Conservation (phyloP, 2,113 vertebrate genomes). For the Gymnarchus niloticus region DNA sequence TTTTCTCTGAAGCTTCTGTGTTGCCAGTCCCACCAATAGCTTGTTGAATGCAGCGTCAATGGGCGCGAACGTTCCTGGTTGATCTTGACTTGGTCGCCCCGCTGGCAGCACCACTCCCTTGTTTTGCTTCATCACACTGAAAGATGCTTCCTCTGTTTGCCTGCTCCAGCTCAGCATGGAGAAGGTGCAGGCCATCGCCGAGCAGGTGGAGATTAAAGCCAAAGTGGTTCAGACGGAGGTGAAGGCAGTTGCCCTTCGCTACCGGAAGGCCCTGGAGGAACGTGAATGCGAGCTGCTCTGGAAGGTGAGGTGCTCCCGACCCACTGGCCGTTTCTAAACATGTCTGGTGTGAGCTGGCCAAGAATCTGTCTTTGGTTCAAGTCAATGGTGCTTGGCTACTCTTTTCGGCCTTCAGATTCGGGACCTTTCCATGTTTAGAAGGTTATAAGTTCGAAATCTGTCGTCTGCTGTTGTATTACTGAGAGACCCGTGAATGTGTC, state of each 20-base stretch:
- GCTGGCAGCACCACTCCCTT: too few species aligned
- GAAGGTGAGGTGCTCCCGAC: constrained; percentile 72
- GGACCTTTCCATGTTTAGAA: too few species aligned
- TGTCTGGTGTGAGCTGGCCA: too few species aligned
- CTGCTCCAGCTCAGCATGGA: constrained; percentile 85
- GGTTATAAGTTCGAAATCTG: too few species aligned
- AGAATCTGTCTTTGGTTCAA: too few species aligned
- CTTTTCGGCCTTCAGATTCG: too few species aligned
- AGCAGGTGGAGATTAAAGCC: constrained; percentile 95
- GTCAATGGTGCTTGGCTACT: too few species aligned
- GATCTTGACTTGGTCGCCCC: not conserved
- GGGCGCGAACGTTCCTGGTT: not conserved
- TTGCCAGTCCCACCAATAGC: not conserved
- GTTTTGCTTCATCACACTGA: too few species aligned
- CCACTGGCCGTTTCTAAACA: too few species aligned
- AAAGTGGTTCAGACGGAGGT: constrained; percentile 95
- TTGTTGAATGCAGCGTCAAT: not conserved
- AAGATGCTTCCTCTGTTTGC: not conserved
- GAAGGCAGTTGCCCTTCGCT: constrained; percentile 84
- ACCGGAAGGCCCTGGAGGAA: constrained; percentile 93
- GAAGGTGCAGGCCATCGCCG: constrained; percentile 92
- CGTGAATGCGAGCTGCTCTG: constrained; percentile 93
- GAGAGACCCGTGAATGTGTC: too few species aligned
- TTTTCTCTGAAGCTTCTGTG: not conserved
- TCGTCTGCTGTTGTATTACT: too few species aligned